These are phyloP conservation scores for Drosophila setosimentum DNA, from an alignment of 2,888 invertebrate species.

Conservation along the genomic window DNA sequence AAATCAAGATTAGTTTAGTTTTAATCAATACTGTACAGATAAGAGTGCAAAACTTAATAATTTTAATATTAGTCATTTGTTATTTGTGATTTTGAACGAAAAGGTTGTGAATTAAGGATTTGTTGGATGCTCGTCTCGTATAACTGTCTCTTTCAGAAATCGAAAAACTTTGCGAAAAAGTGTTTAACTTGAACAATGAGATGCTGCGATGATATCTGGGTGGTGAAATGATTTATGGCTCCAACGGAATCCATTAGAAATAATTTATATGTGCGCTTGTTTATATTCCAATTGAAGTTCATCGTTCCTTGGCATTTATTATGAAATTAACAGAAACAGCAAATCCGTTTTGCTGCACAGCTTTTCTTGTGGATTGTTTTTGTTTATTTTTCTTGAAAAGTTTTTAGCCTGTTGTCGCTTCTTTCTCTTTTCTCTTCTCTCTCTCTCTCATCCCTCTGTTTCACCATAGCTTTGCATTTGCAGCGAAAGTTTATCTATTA, in stretches of 20 bases:
- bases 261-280: not conserved
- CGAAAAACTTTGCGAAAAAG: not conserved
- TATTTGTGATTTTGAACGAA: not conserved
- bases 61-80: not conserved
- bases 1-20: not conserved
- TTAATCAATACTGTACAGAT: not conserved
- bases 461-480: slow-evolving; percentile 48
- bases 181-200: not conserved
- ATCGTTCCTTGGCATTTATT: slow-evolving; percentile 17
- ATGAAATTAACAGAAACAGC: slow-evolving; percentile 25
- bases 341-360: slow-evolving; percentile 13
- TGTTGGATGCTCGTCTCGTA: not conserved
- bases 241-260: slow-evolving; percentile 19
- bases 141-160: not conserved
- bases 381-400: slow-evolving; percentile 14
- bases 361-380: slow-evolving; percentile 12
- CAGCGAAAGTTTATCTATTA: slow-evolving; percentile 45
- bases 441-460: not conserved
- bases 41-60: not conserved
- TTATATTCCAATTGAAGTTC: slow-evolving; percentile 25
- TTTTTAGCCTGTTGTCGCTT: slow-evolving; percentile 25
- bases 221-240: slow-evolving; percentile 45
- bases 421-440: not conserved
- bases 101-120: not conserved
- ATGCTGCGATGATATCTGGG: not conserved